phyloP scores from a whole-genome alignment of 1,140 invertebrate genomes.

The Tetraneura akinire region DNA sequence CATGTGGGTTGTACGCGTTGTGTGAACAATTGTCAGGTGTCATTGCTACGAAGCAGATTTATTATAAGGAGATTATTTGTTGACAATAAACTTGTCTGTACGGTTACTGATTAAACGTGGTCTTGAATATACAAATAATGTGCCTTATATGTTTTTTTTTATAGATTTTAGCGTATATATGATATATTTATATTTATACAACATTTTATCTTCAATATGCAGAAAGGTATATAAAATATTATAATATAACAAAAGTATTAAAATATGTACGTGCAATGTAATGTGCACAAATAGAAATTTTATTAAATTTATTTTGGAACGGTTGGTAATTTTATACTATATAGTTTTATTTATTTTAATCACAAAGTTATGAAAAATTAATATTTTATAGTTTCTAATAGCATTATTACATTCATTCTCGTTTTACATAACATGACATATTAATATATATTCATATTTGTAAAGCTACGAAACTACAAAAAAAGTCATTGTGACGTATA shows the following conservation, averaged over 20 bases:
- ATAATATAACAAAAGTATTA: slow-evolving; percentile 10
- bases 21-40: slow-evolving; percentile 39
- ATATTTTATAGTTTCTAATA: too few relatives aligned
- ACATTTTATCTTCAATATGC: background rate
- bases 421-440: background rate
- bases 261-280: too few relatives aligned
- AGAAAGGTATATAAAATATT: slow-evolving; percentile 12
- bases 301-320: too few relatives aligned
- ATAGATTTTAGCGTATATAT: background rate
- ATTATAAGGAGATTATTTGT: slow-evolving; percentile 28
- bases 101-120: slow-evolving; percentile 11
- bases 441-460: background rate
- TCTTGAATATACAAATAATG: background rate
- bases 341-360: too few relatives aligned
- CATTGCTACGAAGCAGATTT: background rate
- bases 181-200: background rate
- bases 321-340: too few relatives aligned
- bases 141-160: slow-evolving; percentile 17
- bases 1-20: background rate
- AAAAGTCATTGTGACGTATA: background rate
- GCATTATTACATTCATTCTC: too few relatives aligned
- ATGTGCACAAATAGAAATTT: too few relatives aligned
- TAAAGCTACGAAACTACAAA: background rate
- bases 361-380: too few relatives aligned
- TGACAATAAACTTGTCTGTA: slow-evolving; percentile 34